Evolutionary conservation across 2,888 invertebrate species (phyloP), one percentile per base, ranked within the genome.

Genomic region (Idaea biselata): DNA sequence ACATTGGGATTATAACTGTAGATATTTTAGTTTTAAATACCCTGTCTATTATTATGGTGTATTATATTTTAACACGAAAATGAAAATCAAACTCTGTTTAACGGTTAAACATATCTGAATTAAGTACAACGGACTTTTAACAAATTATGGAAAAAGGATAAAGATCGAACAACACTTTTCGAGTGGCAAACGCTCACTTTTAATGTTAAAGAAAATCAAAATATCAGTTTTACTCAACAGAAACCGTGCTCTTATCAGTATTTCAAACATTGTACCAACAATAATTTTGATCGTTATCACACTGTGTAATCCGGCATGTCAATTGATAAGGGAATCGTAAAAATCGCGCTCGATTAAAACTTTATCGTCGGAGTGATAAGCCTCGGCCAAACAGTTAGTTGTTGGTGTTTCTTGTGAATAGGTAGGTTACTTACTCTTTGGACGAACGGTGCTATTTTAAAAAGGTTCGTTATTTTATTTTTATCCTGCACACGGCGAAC

Each of bases 241-340:
- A 60, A 55, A 60, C 25, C 59, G 57, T 59, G 62, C 59, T 62
- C 59, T 67, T 67, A 75, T 77, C 71, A 64, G 63, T 70, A 64
- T 72, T 74, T 67, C 63, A 68, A 77, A 81, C 78, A 78, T 77
- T 76, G 73, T 79, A 78, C 74, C 75, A 75, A 80, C 78, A 80
- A 77, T 80, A 80, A 80, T 80, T 80, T 80, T 80, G 90, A 91
- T 91, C 78, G 77, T 76, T 89, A 91, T 91, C 91, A 78, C 60
- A 65, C 68, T 82, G 75, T 90, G 91, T 91, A 91, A 91, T 91
- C 91, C 91, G 79, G 78, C 90, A 83, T 91, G 91, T 91, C 90
- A 80, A 79, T 72, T 80, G 89, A 89, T 91, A 91, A 84, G 72
- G 70, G 73, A 82, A 87, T 91, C 89, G 87, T 90, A 91, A 91